Evolutionary conservation across 2,888 invertebrate genomes (phyloP), one percentile per base, ranked within the genome.

Genomic region (Saturnia pavonia): DNA sequence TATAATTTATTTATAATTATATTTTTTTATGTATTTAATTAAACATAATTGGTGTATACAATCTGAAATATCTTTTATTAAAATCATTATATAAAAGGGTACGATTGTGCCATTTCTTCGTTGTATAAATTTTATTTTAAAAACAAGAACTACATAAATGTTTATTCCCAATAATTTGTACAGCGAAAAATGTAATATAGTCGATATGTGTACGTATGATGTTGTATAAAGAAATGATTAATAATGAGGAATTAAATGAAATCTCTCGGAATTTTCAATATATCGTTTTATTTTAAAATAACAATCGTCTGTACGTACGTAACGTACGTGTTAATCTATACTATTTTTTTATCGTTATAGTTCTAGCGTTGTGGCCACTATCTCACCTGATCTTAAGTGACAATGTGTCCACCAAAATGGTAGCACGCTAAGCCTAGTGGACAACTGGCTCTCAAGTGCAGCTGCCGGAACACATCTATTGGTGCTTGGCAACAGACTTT

Each of bases 91-190:
- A 54, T 22, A 22, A 54, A 54, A 54, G 1, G 22, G 54, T 54
- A 54, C 54, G 54, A 8, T 27, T 25, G 27, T 60, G 57, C 57
- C 57, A 60, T 25, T 27, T 25, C 57, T 60, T 19, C 34, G 48
- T 16, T 63, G 11, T 40, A 66, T 43, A 74, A 73, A 74, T 69
- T 75, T 72, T 77, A 71, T 74, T 3, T 74, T 77, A 79, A 75
- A n/a, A 81, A 83, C 79, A 89, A 34, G 22, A 90, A 86, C 88
- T 90, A 27, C 12, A 6, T 60, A 91, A 91, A 88, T 92, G 91
- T 91, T 91, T 91, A 91, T 90, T 90, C 88, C 89, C 90, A 91
- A 90, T 90, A 91, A 91, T 73, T 71, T 92, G 91, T 92, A 92
- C 89, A 92, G 86, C 81, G 68, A 83, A 73, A 82, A 80, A 83